Conservation (phyloP, 2,888 invertebrate genomes). For the Platycheirus rosarum region DNA sequence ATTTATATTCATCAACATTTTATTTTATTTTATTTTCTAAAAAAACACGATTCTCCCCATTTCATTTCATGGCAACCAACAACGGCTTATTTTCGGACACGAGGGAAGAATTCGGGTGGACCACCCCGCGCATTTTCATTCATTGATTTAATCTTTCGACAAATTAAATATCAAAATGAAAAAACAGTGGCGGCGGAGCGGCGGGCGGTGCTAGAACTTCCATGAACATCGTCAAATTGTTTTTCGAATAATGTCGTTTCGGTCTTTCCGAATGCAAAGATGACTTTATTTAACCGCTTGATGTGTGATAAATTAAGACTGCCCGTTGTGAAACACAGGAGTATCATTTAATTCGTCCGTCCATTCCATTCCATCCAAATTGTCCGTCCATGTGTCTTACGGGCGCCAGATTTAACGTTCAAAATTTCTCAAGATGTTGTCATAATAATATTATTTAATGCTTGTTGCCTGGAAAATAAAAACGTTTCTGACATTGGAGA, state of each 20-base stretch:
- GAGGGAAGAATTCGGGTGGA: conserved; percentile 22
- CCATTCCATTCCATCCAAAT: conserved; percentile 9
- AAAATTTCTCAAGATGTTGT: conserved; percentile 43
- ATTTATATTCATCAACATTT: conserved; percentile 60
- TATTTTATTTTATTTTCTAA: conserved; percentile 43
- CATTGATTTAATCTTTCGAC: conserved; percentile 63
- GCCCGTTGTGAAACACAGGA: conserved; percentile 30
- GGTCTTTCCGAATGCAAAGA: background rate
- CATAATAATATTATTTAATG: conserved; percentile 70
- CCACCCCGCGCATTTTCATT: conserved; percentile 39
- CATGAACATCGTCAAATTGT: conserved; percentile 18
- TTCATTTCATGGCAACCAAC: conserved; percentile 59
- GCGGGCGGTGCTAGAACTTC: conserved; percentile 21
- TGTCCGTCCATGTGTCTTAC: conserved; percentile 27
- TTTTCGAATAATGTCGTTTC: conserved; percentile 16
- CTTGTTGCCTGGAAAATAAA: conserved; percentile 61
- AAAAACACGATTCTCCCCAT: conserved; percentile 2
- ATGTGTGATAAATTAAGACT: conserved; percentile 9
- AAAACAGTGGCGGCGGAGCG: background rate
- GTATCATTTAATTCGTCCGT: background rate
- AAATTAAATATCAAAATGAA: conserved; percentile 48
- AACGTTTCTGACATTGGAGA: conserved; percentile 63
- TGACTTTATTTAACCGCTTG: conserved; percentile 7
- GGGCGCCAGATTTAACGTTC: conserved; percentile 37
- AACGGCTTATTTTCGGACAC: conserved; percentile 63